These are phyloP conservation scores for Drosophila tanythrix DNA, from an alignment of 2,888 invertebrate species.

Conservation along the genomic window DNA sequence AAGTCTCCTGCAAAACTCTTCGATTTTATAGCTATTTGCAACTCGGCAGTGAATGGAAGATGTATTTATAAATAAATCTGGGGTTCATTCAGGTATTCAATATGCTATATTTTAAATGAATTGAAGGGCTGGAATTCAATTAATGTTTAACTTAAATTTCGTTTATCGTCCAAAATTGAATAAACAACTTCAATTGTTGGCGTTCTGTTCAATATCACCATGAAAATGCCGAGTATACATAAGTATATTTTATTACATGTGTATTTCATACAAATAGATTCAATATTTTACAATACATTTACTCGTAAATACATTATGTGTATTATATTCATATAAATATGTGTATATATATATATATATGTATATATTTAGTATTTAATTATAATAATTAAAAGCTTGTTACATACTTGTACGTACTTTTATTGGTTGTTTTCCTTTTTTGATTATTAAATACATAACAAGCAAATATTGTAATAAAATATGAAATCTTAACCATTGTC, in stretches of 20 bases:
- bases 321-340: conserved; percentile 51
- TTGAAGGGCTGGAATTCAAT: not conserved
- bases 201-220: conserved; percentile 47
- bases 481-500: conserved; percentile 52
- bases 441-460: conserved; percentile 70
- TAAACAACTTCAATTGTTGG: not conserved
- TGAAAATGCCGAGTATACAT: conserved; percentile 53
- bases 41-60: not conserved
- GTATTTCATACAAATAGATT: conserved; percentile 81
- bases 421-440: conserved; percentile 42
- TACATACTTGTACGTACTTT: conserved; percentile 52
- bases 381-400: conserved; percentile 73
- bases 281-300: conserved; percentile 78
- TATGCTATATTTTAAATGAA: not conserved
- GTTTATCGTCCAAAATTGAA: not conserved
- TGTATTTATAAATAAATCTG: not conserved
- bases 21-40: not conserved
- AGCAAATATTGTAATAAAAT: conserved; percentile 67
- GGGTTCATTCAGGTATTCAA: not conserved
- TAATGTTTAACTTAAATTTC: not conserved
- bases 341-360: conserved; percentile 16
- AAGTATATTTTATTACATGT: conserved; percentile 64
- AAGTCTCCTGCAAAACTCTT: not conserved
- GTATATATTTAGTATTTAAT: conserved; percentile 33
- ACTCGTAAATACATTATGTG: conserved; percentile 62